Base-by-base conservation (phyloP, 1,140 invertebrate genomes). In the Lordiphosa collinella region DNA sequence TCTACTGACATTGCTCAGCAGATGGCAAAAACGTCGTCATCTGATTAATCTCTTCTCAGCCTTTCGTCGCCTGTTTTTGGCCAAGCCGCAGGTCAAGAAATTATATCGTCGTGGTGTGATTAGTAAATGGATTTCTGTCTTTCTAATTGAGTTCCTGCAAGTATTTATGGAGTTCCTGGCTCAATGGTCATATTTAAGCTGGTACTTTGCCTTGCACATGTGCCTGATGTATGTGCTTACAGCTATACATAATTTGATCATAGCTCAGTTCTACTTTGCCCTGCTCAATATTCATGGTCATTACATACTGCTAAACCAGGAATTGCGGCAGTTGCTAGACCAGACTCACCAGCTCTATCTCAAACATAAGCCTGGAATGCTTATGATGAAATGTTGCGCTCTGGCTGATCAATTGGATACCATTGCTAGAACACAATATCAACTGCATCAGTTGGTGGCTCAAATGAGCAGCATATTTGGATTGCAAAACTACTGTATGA, bases 371-470 rank as follows among this genome's bases (percentile, higher is more conserved):
- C 37, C 29, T 0, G 51, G 54, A 4, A 44, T 71, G 0, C 67
- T 56, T 7, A 52, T 66, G 6, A 59, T 36, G 1, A 59, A 63
- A 3, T 62, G 65, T 13, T 66, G 57, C 31, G 14, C 3, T 0
- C 11, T 80, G 5, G 66, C 75, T 14, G 61, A 71, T 43, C 53
- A 62, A 2, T 16, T 80, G 22, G 50, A 75, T n/a, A 12, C 3
- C 0, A 10, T 80, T 6, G 70, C 65, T 0, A 10, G 22, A 1
- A 13, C 34, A 1, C 76, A 80, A n/a, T 44, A 31, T 0, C 5
- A 40, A 3, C 4, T 80, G 10, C 43, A 70, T 10, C 3, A 2
- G 0, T 13, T 61, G 0, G 1, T 53, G 3, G 1, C 22, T 1
- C 31, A 46, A 1, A 59, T 67, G 38, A 22, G 25, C 0, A 4